A percentile compares a stretch with the other conserved stretches of the same genome.
phyloP scores from a whole-genome alignment of 2,888 invertebrate species.

The Zygothrica quintamaculata region DNA sequence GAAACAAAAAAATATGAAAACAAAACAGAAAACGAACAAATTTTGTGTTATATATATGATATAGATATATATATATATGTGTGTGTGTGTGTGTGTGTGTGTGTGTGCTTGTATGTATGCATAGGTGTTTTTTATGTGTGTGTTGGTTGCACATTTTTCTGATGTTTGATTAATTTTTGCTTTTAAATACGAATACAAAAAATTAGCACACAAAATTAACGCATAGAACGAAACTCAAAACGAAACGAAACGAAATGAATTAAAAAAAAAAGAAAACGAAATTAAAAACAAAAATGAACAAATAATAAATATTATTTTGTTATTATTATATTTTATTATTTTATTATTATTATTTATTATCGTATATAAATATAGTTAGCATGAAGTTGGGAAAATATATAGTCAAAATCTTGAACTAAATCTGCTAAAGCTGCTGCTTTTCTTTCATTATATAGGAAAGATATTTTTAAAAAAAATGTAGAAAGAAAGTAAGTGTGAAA shows the following conservation, averaged over 20 bases:
- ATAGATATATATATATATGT: slow-evolving; percentile 7
- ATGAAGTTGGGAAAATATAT: no score
- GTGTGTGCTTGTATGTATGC: slow-evolving; percentile 21
- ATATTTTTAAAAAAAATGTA: no score
- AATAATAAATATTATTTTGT: slow-evolving; percentile 10
- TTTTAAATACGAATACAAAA: slow-evolving; percentile 53
- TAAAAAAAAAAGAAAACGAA: background rate
- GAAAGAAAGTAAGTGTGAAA: no score
- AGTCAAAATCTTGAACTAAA: no score
- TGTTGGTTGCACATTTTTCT: slow-evolving; percentile 34
- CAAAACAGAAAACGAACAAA: slow-evolving; percentile 6
- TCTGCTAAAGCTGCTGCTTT: no score
- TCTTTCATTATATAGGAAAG: no score
- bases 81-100: slow-evolving; percentile 17
- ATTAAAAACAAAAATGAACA: slow-evolving; percentile 7
- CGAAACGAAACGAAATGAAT: slow-evolving; percentile 17
- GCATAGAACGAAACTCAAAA: slow-evolving; percentile 39
- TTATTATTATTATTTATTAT: no score
- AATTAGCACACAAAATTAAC: slow-evolving; percentile 54
- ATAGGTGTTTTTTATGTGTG: slow-evolving; percentile 24
- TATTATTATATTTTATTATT: no score
- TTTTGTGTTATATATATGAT: no score
- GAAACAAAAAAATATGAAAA: slow-evolving; percentile 2
- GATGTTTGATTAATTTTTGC: slow-evolving; percentile 25
- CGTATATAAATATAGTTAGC: no score